Base-by-base conservation (phyloP, 35 echinoderm and acorn worm genomes). In the Heliocidaris erythrogramma region DNA sequence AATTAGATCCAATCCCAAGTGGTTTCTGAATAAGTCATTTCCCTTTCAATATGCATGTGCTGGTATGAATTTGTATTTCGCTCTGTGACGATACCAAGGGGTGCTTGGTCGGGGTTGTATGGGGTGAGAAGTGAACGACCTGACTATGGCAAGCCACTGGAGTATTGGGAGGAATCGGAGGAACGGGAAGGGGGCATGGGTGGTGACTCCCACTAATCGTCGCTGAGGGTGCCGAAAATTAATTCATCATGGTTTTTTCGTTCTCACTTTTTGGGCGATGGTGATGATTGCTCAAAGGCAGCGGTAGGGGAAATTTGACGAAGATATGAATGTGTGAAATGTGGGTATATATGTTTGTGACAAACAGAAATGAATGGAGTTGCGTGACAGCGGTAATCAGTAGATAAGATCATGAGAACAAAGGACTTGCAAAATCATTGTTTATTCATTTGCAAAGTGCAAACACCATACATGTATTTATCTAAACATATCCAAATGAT, bases 121-220 rank as follows among this genome's bases (percentile, higher is more conserved):
- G 65, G 65, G 65, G 65, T 78, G 65, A 78, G 65, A 78, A 27
- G 65, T 78, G 65, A 78, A 78, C 65, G 65, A 78, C 65, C 65
- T 78, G 4, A 78, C 21, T 18, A 18, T 78, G 65, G 65, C 8
- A 78, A 78, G 65, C 65, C 65, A 78, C 65, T 78, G 5, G 65
- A 24, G 65, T 21, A 78, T 78, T 27, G 14, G 21, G 65, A 78
- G 65, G 65, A 78, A 78, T 78, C 65, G 65, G 2, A 78, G 65
- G 65, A 78, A 78, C 65, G 65, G 65, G 65, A 78, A 78, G 65
- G 65, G 65, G 65, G 21, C 65, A 24, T 78, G 65, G 65, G 17
- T 18, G 18, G 65, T 78, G 65, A 78, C 65, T 78, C 65, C 65
- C 65, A 78, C 65, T 78, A 78, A 78, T 78, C 27, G 65, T 78